phyloP scores from a whole-genome alignment of 2,888 invertebrate species.

The Heliconius ismenius region DNA sequence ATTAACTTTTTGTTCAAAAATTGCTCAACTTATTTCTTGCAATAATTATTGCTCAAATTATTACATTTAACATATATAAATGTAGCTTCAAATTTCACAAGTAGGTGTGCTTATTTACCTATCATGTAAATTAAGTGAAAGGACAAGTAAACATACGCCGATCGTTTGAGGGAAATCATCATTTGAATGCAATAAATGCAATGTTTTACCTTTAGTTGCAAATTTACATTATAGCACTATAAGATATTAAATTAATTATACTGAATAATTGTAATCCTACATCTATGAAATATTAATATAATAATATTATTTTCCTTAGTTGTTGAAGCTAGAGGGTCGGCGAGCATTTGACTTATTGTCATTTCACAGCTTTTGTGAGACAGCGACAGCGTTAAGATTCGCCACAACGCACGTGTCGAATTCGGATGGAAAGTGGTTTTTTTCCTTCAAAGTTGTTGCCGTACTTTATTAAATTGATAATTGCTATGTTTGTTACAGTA shows the following conservation, averaged over 20 bases:
- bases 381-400: too few relatives aligned
- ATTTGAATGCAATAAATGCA: neutral
- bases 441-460: too few relatives aligned
- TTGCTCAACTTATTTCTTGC: too few relatives aligned
- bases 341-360: too few relatives aligned
- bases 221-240: neutral
- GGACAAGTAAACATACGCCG: neutral
- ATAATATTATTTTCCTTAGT: neutral
- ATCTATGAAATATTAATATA: neutral
- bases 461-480: neutral
- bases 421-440: too few relatives aligned
- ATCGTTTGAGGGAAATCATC: conserved; percentile 8
- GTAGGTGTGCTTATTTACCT: neutral
- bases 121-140: neutral
- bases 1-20: too few relatives aligned
- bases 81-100: neutral
- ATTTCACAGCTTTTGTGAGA: too few relatives aligned
- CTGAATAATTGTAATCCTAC: neutral
- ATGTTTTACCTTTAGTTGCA: neutral
- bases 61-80: neutral
- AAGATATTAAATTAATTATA: neutral
- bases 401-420: too few relatives aligned
- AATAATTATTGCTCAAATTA: too few relatives aligned
- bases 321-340: too few relatives aligned
- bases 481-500: neutral